Base-by-base conservation (phyloP, 1,140 invertebrate genomes). In the Sitodiplosis mosellana region DNA sequence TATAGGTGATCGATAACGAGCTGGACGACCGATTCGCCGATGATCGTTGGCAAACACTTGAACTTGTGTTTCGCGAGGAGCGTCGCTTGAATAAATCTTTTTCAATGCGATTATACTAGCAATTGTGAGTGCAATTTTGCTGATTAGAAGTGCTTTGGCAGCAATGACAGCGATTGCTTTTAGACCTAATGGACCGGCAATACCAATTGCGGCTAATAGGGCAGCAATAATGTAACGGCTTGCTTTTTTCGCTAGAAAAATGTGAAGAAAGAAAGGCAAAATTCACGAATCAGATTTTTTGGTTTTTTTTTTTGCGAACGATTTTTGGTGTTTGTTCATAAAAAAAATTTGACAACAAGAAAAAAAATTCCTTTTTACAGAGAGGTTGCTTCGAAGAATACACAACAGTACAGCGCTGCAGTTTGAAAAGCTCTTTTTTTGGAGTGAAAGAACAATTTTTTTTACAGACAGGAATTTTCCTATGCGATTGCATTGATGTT, bases 21-120 rank as follows among this genome's bases (percentile, higher is more conserved):
- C 27, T 27, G 27, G 27, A 27, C 27, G 27, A 27, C 27, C 27
- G 27, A 27, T 27, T 27, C 27, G 27, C 27, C 27, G 27, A 27
- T 71, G 72, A 52, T 73, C 73, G 53, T 73, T 71, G 52, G 74
- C 73, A 50, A 76, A 73, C 37, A 78, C 76, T 60, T 78, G 76
- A 63, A 78, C 74, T 47, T 72, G 72, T 17, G 73, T 71, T 56
- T 75, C 70, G 38, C 71, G 69, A 45, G 69, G 59, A 42, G 68
- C 60, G 50, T 77, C 75, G 44, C 74, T 72, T 46, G 75, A 73
- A 60, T 78, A 78, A 49, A 79, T 65, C 57, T 79, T 79, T 64
- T 78, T 80, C 21, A 80, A 64, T 20, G 74, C 76, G 49, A 79
- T 76, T 34, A 77, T 76, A 37, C 76, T 74, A 43, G 77, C 74